Base-by-base conservation (phyloP, 1,140 invertebrate genomes). In the Dendrolimus punctatus region DNA sequence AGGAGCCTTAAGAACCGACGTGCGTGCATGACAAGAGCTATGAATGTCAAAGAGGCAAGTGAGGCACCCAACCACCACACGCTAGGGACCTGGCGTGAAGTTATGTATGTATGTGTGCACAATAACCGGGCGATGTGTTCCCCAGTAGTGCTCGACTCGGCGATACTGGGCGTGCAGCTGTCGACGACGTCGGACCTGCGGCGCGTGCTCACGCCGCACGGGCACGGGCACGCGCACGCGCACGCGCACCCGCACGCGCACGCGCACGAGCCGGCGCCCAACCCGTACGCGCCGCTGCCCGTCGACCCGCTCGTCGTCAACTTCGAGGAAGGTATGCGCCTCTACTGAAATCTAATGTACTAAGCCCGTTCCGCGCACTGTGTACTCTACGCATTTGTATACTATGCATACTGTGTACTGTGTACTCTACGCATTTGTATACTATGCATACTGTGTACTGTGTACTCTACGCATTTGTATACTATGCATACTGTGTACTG, bases 291-390 rank as follows among this genome's bases (percentile, higher is more conserved):
- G 67, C 85, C 60, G 9, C 56, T 83, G 57, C 83, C 83, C 52
- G 90, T 92, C 46, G 91, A 93, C 71, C 89, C 91, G 55, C 88
- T 93, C 62, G 92, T 93, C 65, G 91, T 93, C 66, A 92, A 91
- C 88, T 93, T 93, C 80, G 92, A 93, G 89, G 92, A 93, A 92
- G 92, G 92, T 92, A 92, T 92, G 91, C 90, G 90, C 75, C 89
- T 93, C 84, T 92, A 91, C 88, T 92, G 82, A 83, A 78, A 77
- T 65, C 71, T 73, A 40, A 72, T 73, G 69, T 73, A 67, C 64
- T 80, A 76, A 76, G 71, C 66, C 58, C 62, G 57, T 45, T 40
- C 8, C 46, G 46, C 40, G 60, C 66, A 53, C 58, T 62, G 64
- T 60, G 55, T 63, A 23, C 23, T 23, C 3, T 23, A 23, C 23